A percentile compares a stretch with the other conserved stretches of the same genome.
Conservation (phyloP, 2,113 vertebrate genomes). For the Calyptomena viridis region DNA sequence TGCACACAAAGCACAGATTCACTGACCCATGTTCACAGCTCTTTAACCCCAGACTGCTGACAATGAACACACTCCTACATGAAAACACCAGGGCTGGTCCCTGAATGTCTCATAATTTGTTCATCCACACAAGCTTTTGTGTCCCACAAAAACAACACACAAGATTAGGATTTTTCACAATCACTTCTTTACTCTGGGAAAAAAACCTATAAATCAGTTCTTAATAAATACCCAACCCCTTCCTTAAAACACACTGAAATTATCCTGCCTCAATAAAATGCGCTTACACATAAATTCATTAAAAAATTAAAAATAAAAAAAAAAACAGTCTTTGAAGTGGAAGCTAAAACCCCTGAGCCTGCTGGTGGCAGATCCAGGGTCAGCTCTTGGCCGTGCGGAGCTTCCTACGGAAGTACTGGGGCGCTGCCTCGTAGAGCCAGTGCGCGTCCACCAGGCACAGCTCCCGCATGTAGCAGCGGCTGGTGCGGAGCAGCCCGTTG, state of each 20-base stretch:
- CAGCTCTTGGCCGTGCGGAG: conserved; percentile 74
- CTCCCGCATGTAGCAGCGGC: conserved; percentile 93
- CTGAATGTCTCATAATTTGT: rapidly evolving
- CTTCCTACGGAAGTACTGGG: conserved; percentile 87
- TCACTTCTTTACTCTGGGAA: not conserved
- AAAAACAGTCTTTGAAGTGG: no score
- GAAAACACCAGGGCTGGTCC: not conserved
- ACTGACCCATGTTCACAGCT: no score
- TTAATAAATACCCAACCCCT: not conserved
- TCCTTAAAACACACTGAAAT: not conserved
- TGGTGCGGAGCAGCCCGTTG: conserved; percentile 90
- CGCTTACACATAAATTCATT: not conserved
- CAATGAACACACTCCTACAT: no score
- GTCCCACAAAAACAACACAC: not conserved
- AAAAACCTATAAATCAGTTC: not conserved
- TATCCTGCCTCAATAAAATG: not conserved
- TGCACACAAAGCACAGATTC: not conserved
- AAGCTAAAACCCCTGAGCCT: not conserved
- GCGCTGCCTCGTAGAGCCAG: conserved; percentile 90
- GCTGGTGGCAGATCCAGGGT: not conserved
- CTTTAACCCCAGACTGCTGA: not conserved
- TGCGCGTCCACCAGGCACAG: conserved; percentile 88
- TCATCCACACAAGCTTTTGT: not conserved
- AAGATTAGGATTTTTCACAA: not conserved
- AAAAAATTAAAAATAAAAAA: not conserved